phyloP scores from a whole-genome alignment of 2,113 vertebrate genomes.

The Bubo bubo region DNA sequence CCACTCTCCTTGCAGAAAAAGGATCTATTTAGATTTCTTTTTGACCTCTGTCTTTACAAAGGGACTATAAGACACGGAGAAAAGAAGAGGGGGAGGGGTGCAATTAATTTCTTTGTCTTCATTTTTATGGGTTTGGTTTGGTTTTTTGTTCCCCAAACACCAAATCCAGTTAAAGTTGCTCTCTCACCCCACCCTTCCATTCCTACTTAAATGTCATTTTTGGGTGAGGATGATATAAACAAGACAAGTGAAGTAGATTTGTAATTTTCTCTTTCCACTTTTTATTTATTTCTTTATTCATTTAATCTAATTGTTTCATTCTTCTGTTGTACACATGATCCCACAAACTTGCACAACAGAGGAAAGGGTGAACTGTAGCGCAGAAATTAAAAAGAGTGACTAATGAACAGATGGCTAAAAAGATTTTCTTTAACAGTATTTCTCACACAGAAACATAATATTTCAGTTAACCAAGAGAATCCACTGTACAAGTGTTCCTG shows the following conservation, averaged over 20 bases:
- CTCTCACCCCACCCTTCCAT: neutral
- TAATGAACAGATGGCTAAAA: neutral
- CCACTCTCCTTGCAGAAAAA: neutral
- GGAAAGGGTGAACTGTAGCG: neutral
- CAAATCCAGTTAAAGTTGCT: neutral
- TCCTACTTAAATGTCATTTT: neutral
- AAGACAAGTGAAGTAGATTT: neutral
- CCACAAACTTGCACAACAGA: neutral
- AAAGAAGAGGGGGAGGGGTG: fast-evolving
- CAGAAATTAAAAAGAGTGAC: neutral
- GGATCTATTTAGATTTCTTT: neutral
- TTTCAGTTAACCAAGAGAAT: neutral
- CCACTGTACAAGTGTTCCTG: neutral
- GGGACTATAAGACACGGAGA: neutral
- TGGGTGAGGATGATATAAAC: neutral
- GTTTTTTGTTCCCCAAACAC: fast-evolving
- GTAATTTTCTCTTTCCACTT: neutral
- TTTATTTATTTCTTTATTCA: neutral
- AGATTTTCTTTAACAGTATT: neutral
- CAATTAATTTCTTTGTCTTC: neutral
- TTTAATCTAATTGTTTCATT: neutral
- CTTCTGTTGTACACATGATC: neutral
- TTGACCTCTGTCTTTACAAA: neutral
- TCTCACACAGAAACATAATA: neutral
- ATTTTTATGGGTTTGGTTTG: neutral